Percentiles rank a stretch among this genome's conserved stretches.
Evolutionary conservation across 2,888 invertebrate species (phyloP).

Genomic region (Auanema sp.): DNA sequence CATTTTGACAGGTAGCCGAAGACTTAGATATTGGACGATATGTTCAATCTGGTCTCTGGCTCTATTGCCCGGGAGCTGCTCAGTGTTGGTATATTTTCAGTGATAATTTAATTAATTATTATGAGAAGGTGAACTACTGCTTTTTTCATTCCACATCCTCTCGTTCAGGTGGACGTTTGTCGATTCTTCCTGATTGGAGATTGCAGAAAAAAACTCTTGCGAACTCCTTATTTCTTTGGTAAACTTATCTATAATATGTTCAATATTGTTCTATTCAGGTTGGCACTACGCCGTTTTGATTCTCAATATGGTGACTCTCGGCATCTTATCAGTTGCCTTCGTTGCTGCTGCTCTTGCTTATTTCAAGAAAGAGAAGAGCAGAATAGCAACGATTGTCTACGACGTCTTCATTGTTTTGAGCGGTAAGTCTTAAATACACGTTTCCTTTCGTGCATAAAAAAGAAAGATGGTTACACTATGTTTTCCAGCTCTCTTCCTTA

Average conservation of each 20-base stretch:
- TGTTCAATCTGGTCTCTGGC: slow-evolving; percentile 60
- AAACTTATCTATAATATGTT: not conserved
- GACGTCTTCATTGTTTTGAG: slow-evolving; percentile 29
- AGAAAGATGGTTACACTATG: not conserved
- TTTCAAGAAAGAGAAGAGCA: slow-evolving; percentile 28
- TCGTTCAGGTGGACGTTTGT: slow-evolving; percentile 54
- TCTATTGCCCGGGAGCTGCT: slow-evolving; percentile 56
- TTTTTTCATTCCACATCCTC: not conserved
- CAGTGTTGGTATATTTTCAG: slow-evolving; percentile 61
- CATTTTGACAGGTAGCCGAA: slow-evolving; percentile 54
- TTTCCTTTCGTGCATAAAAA: not conserved
- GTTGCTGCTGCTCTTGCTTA: slow-evolving; percentile 41
- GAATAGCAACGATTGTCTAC: slow-evolving; percentile 32
- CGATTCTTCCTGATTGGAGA: slow-evolving; percentile 61
- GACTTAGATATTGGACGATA: slow-evolving; percentile 53
- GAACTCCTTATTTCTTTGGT: slow-evolving; percentile 63
- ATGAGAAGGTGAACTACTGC: slow-evolving; percentile 46
- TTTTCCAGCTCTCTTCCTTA: slow-evolving; percentile 48
- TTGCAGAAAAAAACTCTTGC: slow-evolving; percentile 59
- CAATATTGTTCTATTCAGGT: slow-evolving; percentile 29
- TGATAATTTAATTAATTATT: slow-evolving; percentile 61
- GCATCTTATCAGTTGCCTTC: slow-evolving; percentile 32
- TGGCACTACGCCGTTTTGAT: slow-evolving; percentile 62
- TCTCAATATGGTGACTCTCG: slow-evolving; percentile 47
- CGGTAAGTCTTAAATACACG: slow-evolving; percentile 16